A percentile compares a stretch with the other conserved stretches of the same genome.
phyloP scores from a whole-genome alignment of 2,797 vertebrate species.

The Mormyrus proboscirostris region DNA sequence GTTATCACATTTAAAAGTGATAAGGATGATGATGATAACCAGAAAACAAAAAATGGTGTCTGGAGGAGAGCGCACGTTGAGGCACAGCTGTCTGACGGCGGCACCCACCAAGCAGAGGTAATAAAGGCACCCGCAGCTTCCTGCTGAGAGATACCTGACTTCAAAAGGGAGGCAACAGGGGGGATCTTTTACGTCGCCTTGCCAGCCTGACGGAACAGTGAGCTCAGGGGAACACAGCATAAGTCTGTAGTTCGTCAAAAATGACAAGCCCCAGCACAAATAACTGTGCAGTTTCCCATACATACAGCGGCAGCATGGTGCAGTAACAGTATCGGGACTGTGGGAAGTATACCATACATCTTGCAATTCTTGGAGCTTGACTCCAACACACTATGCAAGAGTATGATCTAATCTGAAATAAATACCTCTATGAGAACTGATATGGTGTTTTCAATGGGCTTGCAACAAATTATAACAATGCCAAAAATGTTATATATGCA shows the following conservation, averaged over 20 bases:
- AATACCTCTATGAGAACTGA: neutral
- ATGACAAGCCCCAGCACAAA: neutral
- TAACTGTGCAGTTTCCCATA: too few relatives aligned
- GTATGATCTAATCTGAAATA: neutral
- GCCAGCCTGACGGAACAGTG: neutral
- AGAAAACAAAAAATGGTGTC: neutral
- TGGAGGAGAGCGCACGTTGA: neutral
- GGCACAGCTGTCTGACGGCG: neutral
- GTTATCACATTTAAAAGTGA: neutral
- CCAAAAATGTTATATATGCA: neutral
- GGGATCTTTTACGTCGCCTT: neutral
- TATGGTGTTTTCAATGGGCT: neutral
- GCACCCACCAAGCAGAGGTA: neutral
- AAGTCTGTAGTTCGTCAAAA: neutral
- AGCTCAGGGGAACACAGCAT: neutral
- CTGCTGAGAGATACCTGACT: conserved; percentile 1
- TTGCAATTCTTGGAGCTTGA: neutral
- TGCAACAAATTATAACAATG: neutral
- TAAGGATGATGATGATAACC: neutral
- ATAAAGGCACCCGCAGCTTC: neutral
- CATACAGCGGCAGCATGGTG: neutral
- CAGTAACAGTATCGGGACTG: neutral
- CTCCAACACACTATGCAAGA: neutral
- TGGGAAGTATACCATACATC: neutral
- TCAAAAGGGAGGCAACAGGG: neutral